Base-by-base conservation (phyloP, 2,888 invertebrate species). In the Neoscelio sp. region DNA sequence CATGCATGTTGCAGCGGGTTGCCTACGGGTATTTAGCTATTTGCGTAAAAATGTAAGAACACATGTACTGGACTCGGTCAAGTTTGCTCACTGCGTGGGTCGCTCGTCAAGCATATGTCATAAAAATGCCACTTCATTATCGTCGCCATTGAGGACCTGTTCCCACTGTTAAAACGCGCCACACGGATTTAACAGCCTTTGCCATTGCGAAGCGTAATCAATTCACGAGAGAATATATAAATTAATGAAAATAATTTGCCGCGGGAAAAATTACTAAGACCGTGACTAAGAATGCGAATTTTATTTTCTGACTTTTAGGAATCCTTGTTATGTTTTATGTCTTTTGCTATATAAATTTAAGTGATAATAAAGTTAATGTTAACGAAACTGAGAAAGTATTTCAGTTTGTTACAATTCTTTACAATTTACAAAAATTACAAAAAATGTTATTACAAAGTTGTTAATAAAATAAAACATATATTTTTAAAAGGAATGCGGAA, bases 11-110 rank as follows among this genome's bases (percentile, higher is more conserved):
- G 35, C 17, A 62, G 4, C 15, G n/a, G 26, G 26, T 28, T 28
- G 48, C 30, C 26, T 40, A 26, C 20, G 38, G 65, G 42, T 18
- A n/a, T 12, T 18, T 42, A 18, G 18, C 1, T 1, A 18, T 10
- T 15, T 28, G 40, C 28, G 26, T 12, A 65, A 65, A 65, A 52
- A 33, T 17, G 15, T 12, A 48, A 20, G 40, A 35, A 50, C 48
- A n/a, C 42, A 40, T 52, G 40, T n/a, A 20, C 30, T 42, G 42
- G 67, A 67, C 44, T 67, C 33, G 67, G 67, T 67, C 67, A 67
- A 67, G 67, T 52, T 67, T 67, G 40, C 2, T 0, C 12, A 17
- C 26, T 17, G 50, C 64, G 64, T 64, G 64, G 64, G 48, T 38
- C 15, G 64, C 5, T 64, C 50, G 64, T 50, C 64, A 64, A 64